Conservation (phyloP, 2,113 vertebrate genomes). For the Gambusia holbrooki region DNA sequence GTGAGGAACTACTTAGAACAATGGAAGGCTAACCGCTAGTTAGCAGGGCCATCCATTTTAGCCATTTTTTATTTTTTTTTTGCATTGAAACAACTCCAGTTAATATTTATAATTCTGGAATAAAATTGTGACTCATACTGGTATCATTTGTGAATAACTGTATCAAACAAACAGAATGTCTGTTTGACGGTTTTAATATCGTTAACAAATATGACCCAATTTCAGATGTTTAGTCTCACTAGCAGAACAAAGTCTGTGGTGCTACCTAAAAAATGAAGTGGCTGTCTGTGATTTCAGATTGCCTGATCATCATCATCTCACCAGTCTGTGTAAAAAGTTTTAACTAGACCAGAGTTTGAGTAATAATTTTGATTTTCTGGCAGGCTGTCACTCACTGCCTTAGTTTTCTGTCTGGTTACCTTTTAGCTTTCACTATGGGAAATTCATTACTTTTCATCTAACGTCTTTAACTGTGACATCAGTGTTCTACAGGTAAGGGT, state of each 20-base stretch:
- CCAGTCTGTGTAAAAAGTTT: background rate
- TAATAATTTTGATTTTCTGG: background rate
- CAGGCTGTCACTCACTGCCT: background rate
- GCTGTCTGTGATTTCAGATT: background rate
- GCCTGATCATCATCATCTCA: background rate
- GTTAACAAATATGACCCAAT: background rate
- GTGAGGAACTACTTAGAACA: background rate
- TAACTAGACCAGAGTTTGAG: background rate
- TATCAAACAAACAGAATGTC: background rate
- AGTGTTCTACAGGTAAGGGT: background rate
- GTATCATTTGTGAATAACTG: background rate
- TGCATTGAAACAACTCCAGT: too few species aligned
- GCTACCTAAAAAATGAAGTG: background rate
- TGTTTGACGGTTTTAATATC: background rate
- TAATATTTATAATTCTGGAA: too few species aligned
- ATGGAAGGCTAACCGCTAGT: too few species aligned
- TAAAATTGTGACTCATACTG: background rate
- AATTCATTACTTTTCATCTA: background rate
- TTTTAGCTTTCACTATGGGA: background rate
- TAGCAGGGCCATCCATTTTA: too few species aligned
- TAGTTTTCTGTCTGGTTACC: background rate
- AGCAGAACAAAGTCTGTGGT: background rate
- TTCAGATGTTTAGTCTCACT: background rate
- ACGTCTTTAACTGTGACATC: background rate
- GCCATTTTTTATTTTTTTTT: too few species aligned